Conservation (phyloP, 2,113 vertebrate species). For the Psophia crepitans region DNA sequence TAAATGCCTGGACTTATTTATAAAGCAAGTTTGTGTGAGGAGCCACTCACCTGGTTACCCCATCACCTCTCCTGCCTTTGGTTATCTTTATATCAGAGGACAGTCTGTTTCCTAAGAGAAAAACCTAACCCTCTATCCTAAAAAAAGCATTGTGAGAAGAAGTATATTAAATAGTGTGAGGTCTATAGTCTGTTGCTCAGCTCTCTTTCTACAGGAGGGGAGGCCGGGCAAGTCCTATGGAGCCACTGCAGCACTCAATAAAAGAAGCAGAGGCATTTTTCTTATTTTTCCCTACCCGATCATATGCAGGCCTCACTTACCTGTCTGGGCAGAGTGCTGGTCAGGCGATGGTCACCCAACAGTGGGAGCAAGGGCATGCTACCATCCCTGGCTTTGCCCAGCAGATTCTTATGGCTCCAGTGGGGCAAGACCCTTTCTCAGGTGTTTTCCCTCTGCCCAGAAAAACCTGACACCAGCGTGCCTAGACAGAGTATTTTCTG, state of each 20-base stretch:
- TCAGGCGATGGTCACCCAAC: fast-evolving
- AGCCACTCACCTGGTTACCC: neutral
- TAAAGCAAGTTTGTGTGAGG: neutral
- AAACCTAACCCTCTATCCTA: neutral
- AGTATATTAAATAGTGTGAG: neutral
- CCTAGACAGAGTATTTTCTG: neutral
- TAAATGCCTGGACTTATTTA: neutral
- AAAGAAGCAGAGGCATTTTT: neutral
- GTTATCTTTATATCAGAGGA: neutral
- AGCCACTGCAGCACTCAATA: neutral
- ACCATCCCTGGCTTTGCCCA: neutral
- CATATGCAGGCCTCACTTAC: neutral
- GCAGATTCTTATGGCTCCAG: neutral
- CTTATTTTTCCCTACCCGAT: too few relatives aligned
- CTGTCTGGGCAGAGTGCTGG: neutral
- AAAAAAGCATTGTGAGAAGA: neutral
- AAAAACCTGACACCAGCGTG: neutral
- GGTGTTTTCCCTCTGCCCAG: neutral
- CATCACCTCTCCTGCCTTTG: neutral
- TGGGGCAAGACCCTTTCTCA: neutral
- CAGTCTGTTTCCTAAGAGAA: neutral
- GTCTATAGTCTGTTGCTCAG: neutral
- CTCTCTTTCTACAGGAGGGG: neutral
- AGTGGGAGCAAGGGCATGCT: fast-evolving
- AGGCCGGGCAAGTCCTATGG: neutral